phyloP scores from a whole-genome alignment of 2,888 invertebrate species.

The Amphipoea lucens region DNA sequence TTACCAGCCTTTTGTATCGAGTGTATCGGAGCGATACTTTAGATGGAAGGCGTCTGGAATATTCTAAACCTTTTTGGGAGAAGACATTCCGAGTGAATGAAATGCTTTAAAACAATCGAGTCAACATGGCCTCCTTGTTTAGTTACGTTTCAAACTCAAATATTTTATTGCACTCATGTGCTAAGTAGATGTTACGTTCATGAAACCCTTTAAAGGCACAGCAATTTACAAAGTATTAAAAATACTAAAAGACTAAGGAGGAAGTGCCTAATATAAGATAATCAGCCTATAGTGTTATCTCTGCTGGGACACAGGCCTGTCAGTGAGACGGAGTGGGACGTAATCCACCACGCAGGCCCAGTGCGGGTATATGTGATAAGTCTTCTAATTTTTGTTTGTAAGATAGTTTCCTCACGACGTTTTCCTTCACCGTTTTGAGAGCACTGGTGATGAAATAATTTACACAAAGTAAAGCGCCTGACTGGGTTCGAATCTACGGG shows the following conservation, averaged over 20 bases:
- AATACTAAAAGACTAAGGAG: not conserved
- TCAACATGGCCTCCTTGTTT: not conserved
- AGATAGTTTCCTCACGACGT: too few species aligned
- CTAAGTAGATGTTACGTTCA: not conserved
- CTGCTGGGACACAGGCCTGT: too few species aligned
- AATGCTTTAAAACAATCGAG: slow-evolving; percentile 14
- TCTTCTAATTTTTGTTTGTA: too few species aligned
- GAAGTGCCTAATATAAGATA: not conserved
- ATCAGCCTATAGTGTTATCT: not conserved
- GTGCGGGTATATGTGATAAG: too few species aligned
- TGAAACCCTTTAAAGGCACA: too few species aligned
- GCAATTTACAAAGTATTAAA: not conserved
- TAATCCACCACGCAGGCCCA: too few species aligned
- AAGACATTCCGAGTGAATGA: slow-evolving; percentile 5
- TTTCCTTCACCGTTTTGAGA: too few species aligned
- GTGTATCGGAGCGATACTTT: slow-evolving; percentile 38
- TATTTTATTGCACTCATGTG: not conserved
- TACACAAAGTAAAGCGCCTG: too few species aligned
- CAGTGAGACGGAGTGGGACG: too few species aligned
- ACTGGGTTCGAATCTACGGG: too few species aligned
- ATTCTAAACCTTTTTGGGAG: slow-evolving; percentile 22
- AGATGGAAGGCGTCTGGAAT: slow-evolving; percentile 33
- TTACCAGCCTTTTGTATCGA: slow-evolving; percentile 38
- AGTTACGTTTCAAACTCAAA: not conserved
- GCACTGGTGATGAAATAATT: too few species aligned